Conservation (phyloP, 2,113 vertebrate species). For the Cyrtonyx montezumae region DNA sequence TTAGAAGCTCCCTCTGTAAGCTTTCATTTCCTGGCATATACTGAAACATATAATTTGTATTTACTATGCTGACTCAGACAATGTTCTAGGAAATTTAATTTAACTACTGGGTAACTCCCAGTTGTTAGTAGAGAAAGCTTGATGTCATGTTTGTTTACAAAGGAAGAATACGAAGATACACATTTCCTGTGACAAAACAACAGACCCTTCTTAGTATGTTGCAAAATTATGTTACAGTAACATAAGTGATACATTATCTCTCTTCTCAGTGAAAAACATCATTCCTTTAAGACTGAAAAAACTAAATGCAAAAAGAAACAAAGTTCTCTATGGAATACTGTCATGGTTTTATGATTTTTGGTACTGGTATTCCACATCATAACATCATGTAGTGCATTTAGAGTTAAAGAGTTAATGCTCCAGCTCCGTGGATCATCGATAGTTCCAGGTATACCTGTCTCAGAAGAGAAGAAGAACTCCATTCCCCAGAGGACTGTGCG, state of each 20-base stretch:
- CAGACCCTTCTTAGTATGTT: neutral
- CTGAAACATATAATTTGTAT: neutral
- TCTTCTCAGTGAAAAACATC: neutral
- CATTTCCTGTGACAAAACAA: neutral
- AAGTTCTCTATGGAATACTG: neutral
- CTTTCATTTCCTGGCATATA: neutral
- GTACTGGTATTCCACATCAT: no score
- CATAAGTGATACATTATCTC: neutral
- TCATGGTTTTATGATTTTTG: no score
- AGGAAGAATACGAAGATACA: neutral
- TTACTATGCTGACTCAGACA: neutral
- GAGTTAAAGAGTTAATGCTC: no score
- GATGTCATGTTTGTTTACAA: neutral
- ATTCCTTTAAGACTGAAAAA: neutral
- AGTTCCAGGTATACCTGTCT: no score
- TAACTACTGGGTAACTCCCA: neutral
- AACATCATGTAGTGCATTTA: no score
- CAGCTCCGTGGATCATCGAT: no score
- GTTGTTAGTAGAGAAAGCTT: neutral
- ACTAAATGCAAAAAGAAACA: accelerated
- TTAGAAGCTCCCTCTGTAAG: neutral
- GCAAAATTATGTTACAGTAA: neutral
- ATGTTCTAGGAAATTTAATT: neutral
- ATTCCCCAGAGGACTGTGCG: no score
- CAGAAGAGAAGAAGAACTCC: no score